A percentile compares a stretch with the other conserved stretches of the same genome.
These are phyloP conservation scores for Cromileptes altivelis DNA, from an alignment of 2,113 vertebrate genomes.

Conservation along the genomic window DNA sequence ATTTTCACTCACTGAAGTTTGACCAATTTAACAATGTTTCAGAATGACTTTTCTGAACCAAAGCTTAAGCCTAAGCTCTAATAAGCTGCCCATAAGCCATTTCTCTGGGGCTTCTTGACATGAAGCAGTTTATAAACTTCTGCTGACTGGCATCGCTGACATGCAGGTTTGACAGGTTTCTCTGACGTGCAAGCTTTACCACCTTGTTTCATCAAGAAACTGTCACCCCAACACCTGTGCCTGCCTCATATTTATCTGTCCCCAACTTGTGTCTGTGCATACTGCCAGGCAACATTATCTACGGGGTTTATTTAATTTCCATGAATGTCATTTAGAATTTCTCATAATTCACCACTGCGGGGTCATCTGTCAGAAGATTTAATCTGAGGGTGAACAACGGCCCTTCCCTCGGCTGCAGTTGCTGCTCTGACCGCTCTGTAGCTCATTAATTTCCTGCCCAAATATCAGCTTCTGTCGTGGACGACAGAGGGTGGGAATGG, in stretches of 20 bases:
- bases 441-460: slow-evolving; percentile 79
- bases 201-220: slow-evolving; percentile 35
- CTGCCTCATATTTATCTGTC: slow-evolving; percentile 16
- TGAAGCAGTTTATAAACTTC: slow-evolving; percentile 3
- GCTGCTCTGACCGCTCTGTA: slow-evolving; percentile 32
- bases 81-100: slow-evolving; percentile 1
- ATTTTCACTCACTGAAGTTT: not conserved
- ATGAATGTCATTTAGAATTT: slow-evolving; percentile 74
- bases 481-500: slow-evolving; percentile 52
- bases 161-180: slow-evolving; percentile 9
- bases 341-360: slow-evolving; percentile 61
- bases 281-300: slow-evolving; percentile 38
- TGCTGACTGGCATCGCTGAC: slow-evolving; percentile 22
- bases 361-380: slow-evolving; percentile 74
- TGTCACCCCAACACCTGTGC: slow-evolving; percentile 16
- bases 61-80: slow-evolving; percentile 11
- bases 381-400: slow-evolving; percentile 72
- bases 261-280: slow-evolving; percentile 31
- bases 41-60: not conserved
- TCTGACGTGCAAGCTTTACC: slow-evolving; percentile 19
- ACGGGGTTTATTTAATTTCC: slow-evolving; percentile 65
- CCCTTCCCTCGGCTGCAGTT: slow-evolving; percentile 52
- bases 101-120: not conserved
- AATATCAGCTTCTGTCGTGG: slow-evolving; percentile 62
- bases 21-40: slow-evolving; percentile 7